Base-by-base conservation (phyloP, 2,113 vertebrate species). In the Channa maculata region DNA sequence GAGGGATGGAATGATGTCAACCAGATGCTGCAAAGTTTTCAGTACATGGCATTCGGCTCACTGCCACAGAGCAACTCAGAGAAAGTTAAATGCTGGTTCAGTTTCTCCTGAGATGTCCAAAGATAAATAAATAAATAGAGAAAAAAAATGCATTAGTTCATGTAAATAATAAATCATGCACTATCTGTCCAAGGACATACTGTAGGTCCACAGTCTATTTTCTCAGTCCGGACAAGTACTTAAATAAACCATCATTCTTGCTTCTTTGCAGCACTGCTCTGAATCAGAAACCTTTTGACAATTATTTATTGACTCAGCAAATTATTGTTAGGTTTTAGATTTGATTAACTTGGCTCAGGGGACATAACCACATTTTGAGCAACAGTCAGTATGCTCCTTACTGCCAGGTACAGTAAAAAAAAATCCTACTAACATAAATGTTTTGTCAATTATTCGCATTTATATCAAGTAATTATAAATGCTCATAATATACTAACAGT, bases 161-260 rank as follows among this genome's bases (percentile, higher is more conserved):
- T 65, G 57, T 88, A 71, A 89, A 91, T 89, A 85, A 85, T 82
- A 78, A 75, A 91, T 80, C 39, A 65, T 45, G 49, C 45, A 38
- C 59, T 62, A 60, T 79, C 66, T 7, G 44, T 46, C 14, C 66
- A 50, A 70, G 69, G 64, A 69, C 74, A 60, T 48, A 9, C 39
- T 45, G 36, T 5, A 53, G 63, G 57, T 41, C 50, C 53, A 7
- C 59, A 57, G 64, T 73, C 39, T 61, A 24, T 43, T 15, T 74
- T 15, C 24, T 24, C 24, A 24, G 24, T 24, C 24, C 24, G 24
- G 24, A 63, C 10, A 50, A 65, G 63, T 54, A 49, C 71, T 63
- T 48, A 63, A 53, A 75, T 8, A 50, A 48, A 41, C 12, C 44
- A 63, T 45, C 24, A 24, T 50, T 33, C 65, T 4, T 12, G 4